Evolutionary conservation across 1,140 invertebrate genomes (phyloP), one percentile per base, ranked within the genome.

Genomic region (Solenopsis invicta): DNA sequence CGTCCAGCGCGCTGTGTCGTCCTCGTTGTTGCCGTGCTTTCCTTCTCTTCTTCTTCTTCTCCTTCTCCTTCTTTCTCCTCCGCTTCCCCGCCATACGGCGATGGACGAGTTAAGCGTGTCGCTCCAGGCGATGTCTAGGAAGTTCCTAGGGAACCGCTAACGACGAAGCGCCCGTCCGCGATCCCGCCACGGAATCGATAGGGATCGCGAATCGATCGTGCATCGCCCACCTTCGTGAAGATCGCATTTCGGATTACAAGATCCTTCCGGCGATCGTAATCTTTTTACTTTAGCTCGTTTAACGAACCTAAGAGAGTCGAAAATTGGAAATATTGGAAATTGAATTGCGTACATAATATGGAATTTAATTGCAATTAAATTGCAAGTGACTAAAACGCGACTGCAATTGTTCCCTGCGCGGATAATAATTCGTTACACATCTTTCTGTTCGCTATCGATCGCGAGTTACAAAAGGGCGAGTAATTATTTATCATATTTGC

Each of bases 71-170:
- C 34, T 54, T 54, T 16, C 29, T 29, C 52, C 52, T 59, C 48
- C 18, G 8, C 13, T 54, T 66, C 16, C 67, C 1, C 21, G 6
- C 34, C 41, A 18, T 48, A 45, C 41, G 77, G 54, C 61, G 48
- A 59, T 74, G 66, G 52, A 69, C 61, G 67, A 61, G 66, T 56
- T 59, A 78, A 71, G 37, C 64, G 29, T 12, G 29, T 29, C 41
- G 85, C 92, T 85, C 56, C 67, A 69, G 91, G 92, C 92, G 66
- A 90, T 88, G 90, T 94, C 93, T 94, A 94, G 92, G 93, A 94
- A 93, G 89, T 91, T 76, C 89, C 78, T 90, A 80, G 74, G 67
- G 80, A 84, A 86, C 10, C 77, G 71, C 69, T 86, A 88, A 85
- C 82, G 89, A 90, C 24, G 71, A 67, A 37, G 61, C 62, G 59